These are phyloP conservation scores for Noctua fimbriata DNA, from an alignment of 2,888 invertebrate species.

Conservation along the genomic window DNA sequence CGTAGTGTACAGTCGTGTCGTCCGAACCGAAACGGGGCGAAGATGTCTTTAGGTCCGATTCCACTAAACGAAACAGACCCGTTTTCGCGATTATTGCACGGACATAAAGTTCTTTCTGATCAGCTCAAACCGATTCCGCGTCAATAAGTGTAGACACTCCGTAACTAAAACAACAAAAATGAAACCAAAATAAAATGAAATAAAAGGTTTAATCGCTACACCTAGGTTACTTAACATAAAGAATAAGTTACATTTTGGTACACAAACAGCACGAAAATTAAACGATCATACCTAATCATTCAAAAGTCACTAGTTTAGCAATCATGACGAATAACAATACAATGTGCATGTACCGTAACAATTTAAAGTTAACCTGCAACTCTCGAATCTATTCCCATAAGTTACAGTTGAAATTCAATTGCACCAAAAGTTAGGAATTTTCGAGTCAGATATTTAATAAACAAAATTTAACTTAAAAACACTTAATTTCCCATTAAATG, in stretches of 20 bases:
- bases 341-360: conserved; percentile 9
- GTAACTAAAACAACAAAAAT: conserved; percentile 19
- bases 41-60: background rate
- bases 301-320: conserved; percentile 1
- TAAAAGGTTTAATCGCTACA: conserved; percentile 62
- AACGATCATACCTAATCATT: conserved; percentile 10
- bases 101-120: too few species aligned
- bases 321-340: conserved; percentile 7
- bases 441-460: background rate
- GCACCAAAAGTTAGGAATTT: background rate
- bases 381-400: conserved; percentile 4
- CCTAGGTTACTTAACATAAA: conserved; percentile 58
- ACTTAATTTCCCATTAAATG: conserved; percentile 4
- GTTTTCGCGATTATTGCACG: too few species aligned
- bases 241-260: conserved; percentile 51
- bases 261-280: conserved; percentile 38
- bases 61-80: background rate
- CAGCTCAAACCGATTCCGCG: too few species aligned
- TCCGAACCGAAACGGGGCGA: background rate
- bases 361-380: conserved; percentile 12
- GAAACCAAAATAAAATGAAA: conserved; percentile 45
- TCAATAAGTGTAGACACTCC: background rate
- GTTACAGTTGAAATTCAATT: conserved; percentile 12
- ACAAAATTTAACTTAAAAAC: conserved; percentile 22
- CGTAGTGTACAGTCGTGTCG: background rate